A percentile compares a stretch with the other conserved stretches of the same genome.
These are phyloP conservation scores for Catagonus wagneri DNA, from an alignment of 2,113 vertebrate genomes.

Conservation along the genomic window DNA sequence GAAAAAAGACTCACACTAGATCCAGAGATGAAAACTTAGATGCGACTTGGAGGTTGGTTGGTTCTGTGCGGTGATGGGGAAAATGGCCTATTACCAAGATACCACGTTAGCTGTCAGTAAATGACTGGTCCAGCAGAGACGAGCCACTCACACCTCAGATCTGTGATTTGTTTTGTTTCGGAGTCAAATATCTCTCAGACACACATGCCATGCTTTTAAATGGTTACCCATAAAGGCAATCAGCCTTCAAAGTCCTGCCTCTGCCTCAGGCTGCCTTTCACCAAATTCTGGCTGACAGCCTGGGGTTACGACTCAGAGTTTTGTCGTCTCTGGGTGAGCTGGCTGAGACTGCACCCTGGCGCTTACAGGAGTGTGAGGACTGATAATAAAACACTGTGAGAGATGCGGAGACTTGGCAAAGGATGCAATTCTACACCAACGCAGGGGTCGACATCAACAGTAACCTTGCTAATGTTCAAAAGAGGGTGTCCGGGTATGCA, in stretches of 20 bases:
- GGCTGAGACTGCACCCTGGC: background rate
- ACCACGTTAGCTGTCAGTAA: slow-evolving; percentile 22
- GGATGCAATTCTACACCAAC: no score
- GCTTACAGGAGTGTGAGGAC: background rate
- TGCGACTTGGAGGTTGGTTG: slow-evolving; percentile 52
- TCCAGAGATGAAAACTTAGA: slow-evolving; percentile 51
- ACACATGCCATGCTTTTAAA: slow-evolving; percentile 35
- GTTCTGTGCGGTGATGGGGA: slow-evolving; percentile 58
- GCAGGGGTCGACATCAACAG: background rate
- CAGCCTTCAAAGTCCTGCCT: background rate
- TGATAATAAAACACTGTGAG: background rate
- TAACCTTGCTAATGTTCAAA: background rate
- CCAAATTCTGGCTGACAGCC: background rate
- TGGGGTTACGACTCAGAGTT: background rate
- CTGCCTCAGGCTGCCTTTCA: background rate
- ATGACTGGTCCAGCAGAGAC: background rate
- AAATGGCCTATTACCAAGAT: slow-evolving; percentile 59
- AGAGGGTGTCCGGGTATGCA: fast-evolving
- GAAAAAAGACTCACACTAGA: slow-evolving; percentile 37
- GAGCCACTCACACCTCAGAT: slow-evolving; percentile 56
- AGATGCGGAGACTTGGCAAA: background rate
- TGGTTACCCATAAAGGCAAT: slow-evolving; percentile 22
- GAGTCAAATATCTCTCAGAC: slow-evolving; percentile 46
- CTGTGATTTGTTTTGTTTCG: slow-evolving; percentile 66
- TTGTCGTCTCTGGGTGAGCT: background rate